Percentiles rank a stretch among this genome's conserved stretches.
phyloP scores from a whole-genome alignment of 1,140 invertebrate genomes.

The Rhyzopertha dominica region DNA sequence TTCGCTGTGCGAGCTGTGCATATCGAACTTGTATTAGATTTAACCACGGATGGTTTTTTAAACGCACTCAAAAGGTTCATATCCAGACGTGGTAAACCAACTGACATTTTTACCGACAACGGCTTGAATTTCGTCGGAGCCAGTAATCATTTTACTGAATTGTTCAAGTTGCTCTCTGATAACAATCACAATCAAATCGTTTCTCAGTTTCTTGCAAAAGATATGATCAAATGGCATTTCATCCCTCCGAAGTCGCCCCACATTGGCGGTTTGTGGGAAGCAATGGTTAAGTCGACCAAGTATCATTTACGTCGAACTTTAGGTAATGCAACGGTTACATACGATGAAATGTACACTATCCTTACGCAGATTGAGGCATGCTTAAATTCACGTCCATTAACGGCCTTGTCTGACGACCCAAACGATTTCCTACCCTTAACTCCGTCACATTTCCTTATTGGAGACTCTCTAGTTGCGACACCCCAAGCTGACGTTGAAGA shows the following conservation, averaged over 20 bases:
- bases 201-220: no score
- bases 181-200: no score
- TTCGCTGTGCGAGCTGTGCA: constrained; percentile 32
- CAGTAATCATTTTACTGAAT: no score
- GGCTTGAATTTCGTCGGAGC: no score
- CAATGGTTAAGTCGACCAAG: constrained; percentile 31
- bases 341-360: constrained; percentile 28
- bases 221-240: no score
- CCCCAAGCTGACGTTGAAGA: constrained; percentile 10
- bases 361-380: constrained; percentile 27
- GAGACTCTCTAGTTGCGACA: constrained; percentile 26
- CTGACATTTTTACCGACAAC: no score
- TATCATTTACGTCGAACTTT: constrained; percentile 29
- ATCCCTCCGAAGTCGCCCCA: no score
- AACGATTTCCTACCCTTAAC: constrained; percentile 26
- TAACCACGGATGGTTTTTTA: constrained; percentile 32
- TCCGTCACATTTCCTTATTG: constrained; percentile 43
- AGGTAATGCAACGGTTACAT: constrained; percentile 28
- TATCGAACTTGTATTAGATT: constrained; percentile 26
- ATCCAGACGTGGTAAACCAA: constrained; percentile 31
- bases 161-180: no score
- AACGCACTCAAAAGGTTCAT: constrained; percentile 41
- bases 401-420: constrained; percentile 22
- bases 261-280: no score
- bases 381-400: constrained; percentile 38